Percentiles rank a stretch among this genome's conserved stretches.
These are phyloP conservation scores for Hormiphora californensis DNA, from an alignment of 37 sponge, comb jelly and placozoan species.

Conservation along the genomic window DNA sequence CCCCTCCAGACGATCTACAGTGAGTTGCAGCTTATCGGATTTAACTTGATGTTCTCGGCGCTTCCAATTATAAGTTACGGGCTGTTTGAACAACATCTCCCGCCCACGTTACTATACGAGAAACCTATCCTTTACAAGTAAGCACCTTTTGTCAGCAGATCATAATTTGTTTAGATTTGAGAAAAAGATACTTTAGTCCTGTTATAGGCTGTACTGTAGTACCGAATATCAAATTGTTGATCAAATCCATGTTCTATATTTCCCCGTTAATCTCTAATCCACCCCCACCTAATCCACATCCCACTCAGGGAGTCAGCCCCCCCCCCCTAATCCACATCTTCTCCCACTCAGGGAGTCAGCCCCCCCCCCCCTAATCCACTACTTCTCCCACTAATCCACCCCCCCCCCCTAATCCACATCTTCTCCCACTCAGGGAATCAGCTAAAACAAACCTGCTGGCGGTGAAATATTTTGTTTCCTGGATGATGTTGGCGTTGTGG, in stretches of 20 bases:
- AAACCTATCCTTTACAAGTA: constrained; percentile 14
- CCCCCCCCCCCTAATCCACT: too few relatives aligned
- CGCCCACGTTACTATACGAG: constrained; percentile 19
- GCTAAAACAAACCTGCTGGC: constrained; percentile 1
- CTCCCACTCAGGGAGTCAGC: not conserved
- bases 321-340: too few relatives aligned
- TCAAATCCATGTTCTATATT: too few relatives aligned
- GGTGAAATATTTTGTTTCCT: not conserved
- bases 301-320: too few relatives aligned
- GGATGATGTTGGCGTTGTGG: constrained; percentile 15
- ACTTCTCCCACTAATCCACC: too few relatives aligned
- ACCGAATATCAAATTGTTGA: too few relatives aligned
- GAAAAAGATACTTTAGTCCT: too few relatives aligned
- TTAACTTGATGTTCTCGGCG: constrained; percentile 33
- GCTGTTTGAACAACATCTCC: constrained; percentile 11
- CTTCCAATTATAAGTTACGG: constrained; percentile 30
- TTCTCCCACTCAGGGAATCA: not conserved
- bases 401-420: too few relatives aligned
- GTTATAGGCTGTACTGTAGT: not conserved
- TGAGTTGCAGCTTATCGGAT: not conserved
- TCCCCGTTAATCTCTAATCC: too few relatives aligned
- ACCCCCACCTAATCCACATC: too few relatives aligned
- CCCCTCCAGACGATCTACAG: constrained; percentile 15
- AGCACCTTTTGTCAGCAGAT: not conserved
- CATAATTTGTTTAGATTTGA: not conserved